A percentile compares a stretch with the other conserved stretches of the same genome.
Conservation (phyloP, 53 echinoderm and acorn worm species). For the Arbacia lixula region DNA sequence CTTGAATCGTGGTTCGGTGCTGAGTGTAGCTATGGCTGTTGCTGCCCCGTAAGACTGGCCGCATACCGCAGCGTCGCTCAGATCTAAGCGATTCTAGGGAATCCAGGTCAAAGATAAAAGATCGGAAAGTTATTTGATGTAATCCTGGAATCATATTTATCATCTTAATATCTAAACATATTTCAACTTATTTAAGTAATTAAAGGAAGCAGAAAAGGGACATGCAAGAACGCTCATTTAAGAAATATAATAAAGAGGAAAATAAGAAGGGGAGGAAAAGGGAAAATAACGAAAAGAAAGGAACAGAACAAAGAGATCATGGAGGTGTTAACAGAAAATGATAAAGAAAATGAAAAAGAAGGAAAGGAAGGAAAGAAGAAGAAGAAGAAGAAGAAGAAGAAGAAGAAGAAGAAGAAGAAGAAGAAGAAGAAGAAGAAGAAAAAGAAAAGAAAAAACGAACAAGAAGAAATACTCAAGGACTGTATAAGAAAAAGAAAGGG, state of each 20-base stretch:
- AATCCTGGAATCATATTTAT: neutral
- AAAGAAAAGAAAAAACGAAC: neutral
- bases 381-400: neutral
- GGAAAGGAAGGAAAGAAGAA: neutral
- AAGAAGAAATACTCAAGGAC: no score
- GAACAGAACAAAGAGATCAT: neutral
- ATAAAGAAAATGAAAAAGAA: neutral
- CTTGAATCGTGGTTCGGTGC: slow-evolving; percentile 83
- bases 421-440: neutral
- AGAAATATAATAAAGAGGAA: neutral
- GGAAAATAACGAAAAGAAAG: neutral
- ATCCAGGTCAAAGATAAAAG: neutral
- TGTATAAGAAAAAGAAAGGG: no score
- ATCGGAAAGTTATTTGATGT: neutral
- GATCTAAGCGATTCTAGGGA: slow-evolving; percentile 70
- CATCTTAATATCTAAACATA: no score
- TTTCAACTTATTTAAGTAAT: no score
- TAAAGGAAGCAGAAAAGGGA: no score
- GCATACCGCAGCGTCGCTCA: slow-evolving; percentile 63
- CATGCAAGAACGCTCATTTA: no score
- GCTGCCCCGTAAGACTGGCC: slow-evolving; percentile 96
- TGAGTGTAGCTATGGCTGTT: slow-evolving; percentile 70
- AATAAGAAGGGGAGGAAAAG: neutral
- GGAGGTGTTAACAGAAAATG: neutral
- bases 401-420: neutral